Percentiles rank a stretch among this genome's conserved stretches.
These are phyloP conservation scores for Hetaerina americana DNA, from an alignment of 1,140 invertebrate species.

Conservation along the genomic window DNA sequence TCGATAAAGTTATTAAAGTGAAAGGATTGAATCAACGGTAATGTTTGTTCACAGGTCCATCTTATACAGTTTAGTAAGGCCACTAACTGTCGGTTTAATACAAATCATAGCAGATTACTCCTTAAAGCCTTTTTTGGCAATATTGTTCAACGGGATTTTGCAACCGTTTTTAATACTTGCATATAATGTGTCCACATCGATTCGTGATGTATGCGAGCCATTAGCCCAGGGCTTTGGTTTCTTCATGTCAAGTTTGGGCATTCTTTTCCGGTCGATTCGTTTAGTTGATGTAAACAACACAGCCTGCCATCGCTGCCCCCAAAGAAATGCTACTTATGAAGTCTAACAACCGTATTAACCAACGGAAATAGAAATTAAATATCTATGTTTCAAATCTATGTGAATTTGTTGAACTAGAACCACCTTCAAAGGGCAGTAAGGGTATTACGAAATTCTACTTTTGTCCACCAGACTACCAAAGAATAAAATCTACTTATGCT, in stretches of 20 bases:
- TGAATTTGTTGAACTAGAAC: too few species aligned
- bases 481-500: too few species aligned
- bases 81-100: constrained; percentile 41
- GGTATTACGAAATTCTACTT: too few species aligned
- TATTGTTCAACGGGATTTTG: constrained; percentile 46
- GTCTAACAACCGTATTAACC: not conserved
- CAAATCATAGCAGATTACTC: constrained; percentile 50
- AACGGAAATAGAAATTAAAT: too few species aligned
- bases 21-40: not conserved
- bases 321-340: not conserved
- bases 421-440: too few species aligned
- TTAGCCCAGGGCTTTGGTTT: constrained; percentile 36
- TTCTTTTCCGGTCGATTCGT: constrained; percentile 32
- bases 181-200: constrained; percentile 42
- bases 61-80: constrained; percentile 39
- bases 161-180: constrained; percentile 46
- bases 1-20: not conserved
- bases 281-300: constrained; percentile 29
- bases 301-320: constrained; percentile 20
- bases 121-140: constrained; percentile 47
- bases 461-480: too few species aligned
- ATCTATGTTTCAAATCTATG: too few species aligned
- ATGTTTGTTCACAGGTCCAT: constrained; percentile 33
- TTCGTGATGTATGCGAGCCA: constrained; percentile 46
- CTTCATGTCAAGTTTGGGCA: constrained; percentile 33